Conservation (phyloP, 37 sponge, comb jelly and placozoan genomes). For the Cliona cf. orientalis region DNA sequence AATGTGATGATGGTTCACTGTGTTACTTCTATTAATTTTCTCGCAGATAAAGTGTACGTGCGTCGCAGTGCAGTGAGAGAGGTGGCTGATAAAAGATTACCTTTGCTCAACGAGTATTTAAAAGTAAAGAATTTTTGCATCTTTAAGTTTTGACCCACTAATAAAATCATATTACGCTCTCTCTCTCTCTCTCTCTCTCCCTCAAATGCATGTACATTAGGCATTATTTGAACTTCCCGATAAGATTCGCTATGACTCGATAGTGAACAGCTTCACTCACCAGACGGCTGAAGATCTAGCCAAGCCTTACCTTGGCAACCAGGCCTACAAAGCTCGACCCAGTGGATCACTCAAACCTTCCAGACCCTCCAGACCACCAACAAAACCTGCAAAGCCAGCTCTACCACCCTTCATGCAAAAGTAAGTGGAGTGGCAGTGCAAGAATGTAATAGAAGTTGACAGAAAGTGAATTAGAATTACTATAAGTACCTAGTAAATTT, state of each 20-base stretch:
- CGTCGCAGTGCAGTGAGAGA: slow-evolving; percentile 85
- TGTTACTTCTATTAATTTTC: too few species aligned
- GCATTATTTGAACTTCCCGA: slow-evolving; percentile 50
- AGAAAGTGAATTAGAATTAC: too few species aligned
- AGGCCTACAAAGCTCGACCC: slow-evolving; percentile 1
- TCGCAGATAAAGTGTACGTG: slow-evolving; percentile 67
- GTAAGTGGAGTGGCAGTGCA: too few species aligned
- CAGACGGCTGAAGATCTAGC: slow-evolving; percentile 41
- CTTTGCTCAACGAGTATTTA: slow-evolving; percentile 70
- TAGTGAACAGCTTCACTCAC: slow-evolving; percentile 53
- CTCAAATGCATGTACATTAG: slow-evolving; percentile 18
- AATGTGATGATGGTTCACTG: too few species aligned
- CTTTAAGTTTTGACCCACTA: neutral
- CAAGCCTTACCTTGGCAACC: slow-evolving; percentile 15
- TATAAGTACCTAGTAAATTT: too few species aligned
- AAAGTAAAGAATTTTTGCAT: slow-evolving; percentile 27
- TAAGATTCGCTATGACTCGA: slow-evolving; percentile 80
- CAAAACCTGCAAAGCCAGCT: slow-evolving; percentile 16
- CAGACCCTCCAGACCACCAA: slow-evolving; percentile 21
- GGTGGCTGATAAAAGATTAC: slow-evolving; percentile 80
- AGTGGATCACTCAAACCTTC: slow-evolving; percentile 22
- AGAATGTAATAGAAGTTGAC: too few species aligned
- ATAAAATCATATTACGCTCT: too few species aligned
- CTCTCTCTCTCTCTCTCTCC: too few species aligned
- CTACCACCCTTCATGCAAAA: neutral